Evolutionary conservation across 2,797 vertebrate species (phyloP).

Genomic region (Epinephelus awoara): DNA sequence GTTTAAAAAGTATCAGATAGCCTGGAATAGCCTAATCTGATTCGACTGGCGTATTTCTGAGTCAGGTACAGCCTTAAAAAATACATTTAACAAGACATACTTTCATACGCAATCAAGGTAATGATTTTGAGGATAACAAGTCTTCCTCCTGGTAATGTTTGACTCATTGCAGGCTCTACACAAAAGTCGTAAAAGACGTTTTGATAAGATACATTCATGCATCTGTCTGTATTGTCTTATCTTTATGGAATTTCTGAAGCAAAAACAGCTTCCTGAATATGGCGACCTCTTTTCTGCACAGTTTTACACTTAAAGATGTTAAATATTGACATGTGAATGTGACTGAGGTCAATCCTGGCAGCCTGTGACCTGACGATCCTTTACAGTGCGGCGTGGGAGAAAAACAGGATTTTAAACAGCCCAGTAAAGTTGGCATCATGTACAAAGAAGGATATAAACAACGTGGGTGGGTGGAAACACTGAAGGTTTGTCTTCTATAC

Average conservation of each 20-base stretch:
- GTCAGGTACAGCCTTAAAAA: no score
- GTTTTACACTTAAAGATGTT: background rate
- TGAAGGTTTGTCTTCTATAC: background rate
- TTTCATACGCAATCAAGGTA: no score
- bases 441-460: background rate
- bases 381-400: background rate
- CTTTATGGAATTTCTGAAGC: background rate
- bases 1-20: no score
- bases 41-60: no score
- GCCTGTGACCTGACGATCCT: background rate
- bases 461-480: no score
- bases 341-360: background rate
- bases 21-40: no score
- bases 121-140: no score
- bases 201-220: background rate
- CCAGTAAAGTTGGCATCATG: background rate
- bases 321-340: slow-evolving; percentile 38
- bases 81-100: no score
- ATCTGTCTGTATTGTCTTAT: background rate
- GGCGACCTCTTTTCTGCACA: background rate
- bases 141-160: background rate
- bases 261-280: background rate
- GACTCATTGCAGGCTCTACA: background rate
- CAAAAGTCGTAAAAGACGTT: background rate
- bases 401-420: background rate